phyloP scores from a whole-genome alignment of 2,888 invertebrate genomes.

The Nymphalis polychloros region DNA sequence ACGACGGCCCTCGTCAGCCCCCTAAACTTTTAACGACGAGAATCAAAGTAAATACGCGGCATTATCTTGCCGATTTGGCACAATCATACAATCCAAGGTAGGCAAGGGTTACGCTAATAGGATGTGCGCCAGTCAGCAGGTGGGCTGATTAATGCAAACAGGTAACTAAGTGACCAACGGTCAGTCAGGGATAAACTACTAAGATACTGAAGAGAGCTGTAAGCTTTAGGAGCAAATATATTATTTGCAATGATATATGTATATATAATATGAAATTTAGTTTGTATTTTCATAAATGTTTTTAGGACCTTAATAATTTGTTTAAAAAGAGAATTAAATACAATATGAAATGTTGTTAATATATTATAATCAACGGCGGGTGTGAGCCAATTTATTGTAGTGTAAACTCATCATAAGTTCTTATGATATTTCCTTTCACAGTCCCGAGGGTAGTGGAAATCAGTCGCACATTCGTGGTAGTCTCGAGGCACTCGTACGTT shows the following conservation, averaged over 20 bases:
- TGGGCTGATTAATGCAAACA: conserved; percentile 44
- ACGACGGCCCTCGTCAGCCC: conserved; percentile 78
- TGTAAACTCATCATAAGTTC: conserved; percentile 53
- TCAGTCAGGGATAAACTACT: conserved; percentile 34
- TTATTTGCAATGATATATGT: too few species aligned
- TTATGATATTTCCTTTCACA: conserved; percentile 49
- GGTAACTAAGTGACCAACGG: conserved; percentile 39
- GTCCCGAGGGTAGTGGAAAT: conserved; percentile 60
- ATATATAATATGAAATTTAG: neutral
- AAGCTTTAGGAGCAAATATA: conserved; percentile 3
- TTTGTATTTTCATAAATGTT: neutral
- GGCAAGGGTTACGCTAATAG: conserved; percentile 70
- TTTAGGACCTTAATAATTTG: too few species aligned
- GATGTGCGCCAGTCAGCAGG: conserved; percentile 59
- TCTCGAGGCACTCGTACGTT: conserved; percentile 53
- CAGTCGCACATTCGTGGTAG: conserved; percentile 55
- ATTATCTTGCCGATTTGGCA: conserved; percentile 79
- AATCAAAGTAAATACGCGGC: conserved; percentile 81
- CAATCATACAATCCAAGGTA: conserved; percentile 70
- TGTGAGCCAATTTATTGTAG: conserved; percentile 30
- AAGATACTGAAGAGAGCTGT: conserved; percentile 25
- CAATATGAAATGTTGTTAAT: neutral
- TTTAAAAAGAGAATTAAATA: neutral
- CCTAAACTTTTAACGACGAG: conserved; percentile 81
- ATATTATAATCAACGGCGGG: conserved; percentile 19